Evolutionary conservation across 2,113 vertebrate genomes (phyloP), one percentile per base, ranked within the genome.

Genomic region (Rallus limicola): DNA sequence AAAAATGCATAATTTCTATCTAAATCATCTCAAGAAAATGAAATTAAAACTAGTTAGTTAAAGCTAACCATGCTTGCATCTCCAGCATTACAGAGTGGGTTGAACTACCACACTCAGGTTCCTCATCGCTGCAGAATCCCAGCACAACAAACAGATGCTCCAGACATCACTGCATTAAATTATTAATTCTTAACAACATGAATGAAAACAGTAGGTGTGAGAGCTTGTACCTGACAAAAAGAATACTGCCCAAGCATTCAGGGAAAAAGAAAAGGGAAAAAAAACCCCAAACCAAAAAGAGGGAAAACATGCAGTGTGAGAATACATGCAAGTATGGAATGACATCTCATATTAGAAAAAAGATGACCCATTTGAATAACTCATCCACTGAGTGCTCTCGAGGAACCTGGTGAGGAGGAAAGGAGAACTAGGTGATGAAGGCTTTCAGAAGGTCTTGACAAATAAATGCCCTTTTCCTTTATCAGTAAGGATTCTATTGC

Each of bases 371-470:
- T 83, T 78, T 79, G 60, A 91, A 25, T 72, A 91, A 94, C 40
- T 74, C 64, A 74, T 86, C 40, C 33, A 68, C 0, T 74, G 8
- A 86, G 52, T 1, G 13, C 26, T 81, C 77, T 29, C 70, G 42
- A 93, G 56, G 55, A 92, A 86, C 34, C 56, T 88, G 38, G 74
- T 4, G 4, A 88, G 58, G 48, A 95, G 64, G 64, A 93, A 90
- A 89, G 58, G 56, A 81, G 72, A 92, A 86, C 56, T 82, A 94
- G 56, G 76, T 80, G 77, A 91, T 84, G 86, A 91, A 84, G 46
- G 12, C 84, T 89, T 93, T 93, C 59, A 75, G 24, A 42, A 63
- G 29, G 15, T 34, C 31, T 71, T 55, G n/a, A 70, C 18, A 65
- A 70, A 78, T 15, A 67, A 69, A 82, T 17, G 31, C 12, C 11